Base-by-base conservation (phyloP, 2,888 invertebrate genomes). In the Hemithea aestivaria region DNA sequence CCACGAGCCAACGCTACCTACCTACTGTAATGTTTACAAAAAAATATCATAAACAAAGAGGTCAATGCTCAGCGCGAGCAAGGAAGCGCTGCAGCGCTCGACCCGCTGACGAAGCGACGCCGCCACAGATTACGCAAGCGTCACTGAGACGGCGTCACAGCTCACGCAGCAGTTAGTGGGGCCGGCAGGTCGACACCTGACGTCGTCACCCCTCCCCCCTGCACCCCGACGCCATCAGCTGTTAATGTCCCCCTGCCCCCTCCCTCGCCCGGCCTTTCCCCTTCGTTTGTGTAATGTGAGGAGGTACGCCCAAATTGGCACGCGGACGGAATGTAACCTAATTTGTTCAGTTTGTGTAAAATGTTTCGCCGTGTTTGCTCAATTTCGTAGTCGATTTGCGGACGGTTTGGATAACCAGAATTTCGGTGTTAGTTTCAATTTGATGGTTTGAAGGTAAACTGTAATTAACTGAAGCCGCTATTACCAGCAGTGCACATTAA, bases 271-370 rank as follows among this genome's bases (percentile, higher is more conserved):
- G 64, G 68, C 81, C 87, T 87, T 87, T 87, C 87, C 85, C 87
- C 87, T 87, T 87, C 87, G 85, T 87, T 87, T 81, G 87, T 79
- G 83, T 84, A 84, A 87, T 82, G 76, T 56, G 81, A 69, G 85
- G 83, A 82, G 75, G 68, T 65, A 57, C 64, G 82, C 76, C 70
- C 46, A 56, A 51, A 52, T 38, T 46, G 57, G 63, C 61, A 62
- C 53, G 57, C 51, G 44, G 37, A 45, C 48, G 55, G 58, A 58
- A 59, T 42, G 36, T 42, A 42, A 42, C 41, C 41, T 33, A 42
- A 42, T 42, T 42, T 42, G 41, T 42, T 36, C 22, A 20, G 33
- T 42, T 40, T 40, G 30, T 26, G 35, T 31, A 24, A 40, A 42
- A 36, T 37, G 36, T 36, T 36, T 28, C 29, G 32, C 33, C 33